These are phyloP conservation scores for human (Homo sapiens) DNA, from an alignment of 2,113 vertebrate species.

Conservation along the genomic window DNA sequence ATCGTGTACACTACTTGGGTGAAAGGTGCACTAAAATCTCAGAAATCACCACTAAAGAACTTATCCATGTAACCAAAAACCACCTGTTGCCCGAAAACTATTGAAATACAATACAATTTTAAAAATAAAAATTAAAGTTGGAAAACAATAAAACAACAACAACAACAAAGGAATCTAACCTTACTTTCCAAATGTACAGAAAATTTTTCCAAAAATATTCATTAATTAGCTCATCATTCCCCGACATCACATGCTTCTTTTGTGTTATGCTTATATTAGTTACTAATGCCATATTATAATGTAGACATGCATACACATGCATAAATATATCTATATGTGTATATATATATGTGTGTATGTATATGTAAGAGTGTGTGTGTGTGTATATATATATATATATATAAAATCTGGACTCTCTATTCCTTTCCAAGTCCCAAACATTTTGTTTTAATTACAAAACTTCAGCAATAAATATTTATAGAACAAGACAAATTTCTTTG, in stretches of 20 bases:
- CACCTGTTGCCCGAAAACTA: no score
- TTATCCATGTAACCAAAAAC: no score
- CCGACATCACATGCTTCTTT: not conserved
- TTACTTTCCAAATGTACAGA: no score
- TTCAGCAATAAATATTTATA: not conserved
- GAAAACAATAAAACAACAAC: no score
- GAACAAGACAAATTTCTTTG: not conserved
- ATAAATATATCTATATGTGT: no score
- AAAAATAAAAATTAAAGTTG: no score
- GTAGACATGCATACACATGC: not conserved
- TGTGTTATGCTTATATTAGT: not conserved
- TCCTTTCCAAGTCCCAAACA: not conserved
- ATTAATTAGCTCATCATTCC: not conserved
- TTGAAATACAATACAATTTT: no score
- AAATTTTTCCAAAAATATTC: not conserved
- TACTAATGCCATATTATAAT: not conserved
- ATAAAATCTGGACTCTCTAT: not conserved
- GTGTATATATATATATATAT: accelerated
- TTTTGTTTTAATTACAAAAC: not conserved
- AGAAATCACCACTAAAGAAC: no score
- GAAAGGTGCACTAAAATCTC: no score
- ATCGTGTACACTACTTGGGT: no score
- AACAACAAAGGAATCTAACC: no score
- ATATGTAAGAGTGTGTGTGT: accelerated
- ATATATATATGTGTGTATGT: no score